These are phyloP conservation scores for Periophthalmodon schlosseri DNA, from an alignment of 2,113 vertebrate species.

Conservation along the genomic window DNA sequence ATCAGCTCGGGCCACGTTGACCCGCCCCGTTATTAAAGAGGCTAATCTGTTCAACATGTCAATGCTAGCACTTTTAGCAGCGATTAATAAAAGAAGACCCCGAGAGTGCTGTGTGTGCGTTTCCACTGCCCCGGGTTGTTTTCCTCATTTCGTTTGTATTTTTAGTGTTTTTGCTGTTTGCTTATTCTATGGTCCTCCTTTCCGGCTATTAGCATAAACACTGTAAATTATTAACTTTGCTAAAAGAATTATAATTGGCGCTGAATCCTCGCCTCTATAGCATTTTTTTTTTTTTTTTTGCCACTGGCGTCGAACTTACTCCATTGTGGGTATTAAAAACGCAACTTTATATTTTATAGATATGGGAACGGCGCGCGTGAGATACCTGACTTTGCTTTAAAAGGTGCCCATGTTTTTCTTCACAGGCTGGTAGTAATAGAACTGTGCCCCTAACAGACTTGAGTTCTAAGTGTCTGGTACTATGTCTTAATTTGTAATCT, in stretches of 20 bases:
- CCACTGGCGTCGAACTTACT: slow-evolving; percentile 55
- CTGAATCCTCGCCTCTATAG: slow-evolving; percentile 45
- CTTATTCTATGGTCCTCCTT: slow-evolving; percentile 70
- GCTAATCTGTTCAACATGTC: slow-evolving; percentile 92
- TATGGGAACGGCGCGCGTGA: slow-evolving; percentile 44
- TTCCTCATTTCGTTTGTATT: slow-evolving; percentile 72
- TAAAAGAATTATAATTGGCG: slow-evolving; percentile 67
- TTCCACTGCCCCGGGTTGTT: slow-evolving; percentile 73
- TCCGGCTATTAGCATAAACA: slow-evolving; percentile 68
- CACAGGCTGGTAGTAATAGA: slow-evolving; percentile 60
- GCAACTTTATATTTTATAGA: slow-evolving; percentile 65
- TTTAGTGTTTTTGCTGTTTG: slow-evolving; percentile 71
- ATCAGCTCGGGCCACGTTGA: slow-evolving; percentile 81
- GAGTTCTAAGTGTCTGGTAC: slow-evolving; percentile 69
- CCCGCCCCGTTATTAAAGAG: slow-evolving; percentile 82
- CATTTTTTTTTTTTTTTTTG: slow-evolving; percentile 40
- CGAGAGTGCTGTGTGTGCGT: slow-evolving; percentile 81
- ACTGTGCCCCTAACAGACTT: slow-evolving; percentile 66
- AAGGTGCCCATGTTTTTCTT: slow-evolving; percentile 64
- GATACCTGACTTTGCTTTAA: slow-evolving; percentile 47
- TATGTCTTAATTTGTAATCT: slow-evolving; percentile 77
- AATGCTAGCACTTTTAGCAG: slow-evolving; percentile 92
- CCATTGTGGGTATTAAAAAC: slow-evolving; percentile 62
- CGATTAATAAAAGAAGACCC: slow-evolving; percentile 91
- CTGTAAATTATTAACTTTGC: slow-evolving; percentile 79